These are phyloP conservation scores for Microtus oregoni DNA, from an alignment of 2,113 vertebrate species.

Conservation along the genomic window DNA sequence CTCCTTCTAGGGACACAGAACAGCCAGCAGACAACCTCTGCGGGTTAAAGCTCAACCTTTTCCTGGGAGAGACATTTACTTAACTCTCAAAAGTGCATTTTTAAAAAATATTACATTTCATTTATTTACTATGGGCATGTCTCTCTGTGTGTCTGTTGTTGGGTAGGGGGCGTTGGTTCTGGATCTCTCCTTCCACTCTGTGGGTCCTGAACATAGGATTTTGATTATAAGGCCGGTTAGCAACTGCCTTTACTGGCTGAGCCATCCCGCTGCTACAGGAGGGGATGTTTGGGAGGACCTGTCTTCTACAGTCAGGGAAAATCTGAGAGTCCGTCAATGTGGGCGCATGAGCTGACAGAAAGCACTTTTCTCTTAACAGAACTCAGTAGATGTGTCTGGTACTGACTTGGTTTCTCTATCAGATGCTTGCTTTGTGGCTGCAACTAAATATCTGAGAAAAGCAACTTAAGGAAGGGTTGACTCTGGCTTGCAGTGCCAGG, in stretches of 20 bases:
- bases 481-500: background rate
- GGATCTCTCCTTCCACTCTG: background rate
- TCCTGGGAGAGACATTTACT: background rate
- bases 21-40: background rate
- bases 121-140: background rate
- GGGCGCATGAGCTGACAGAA: background rate
- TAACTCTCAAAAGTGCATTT: background rate
- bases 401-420: background rate
- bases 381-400: background rate
- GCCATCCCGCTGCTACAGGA: background rate
- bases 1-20: background rate
- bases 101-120: background rate
- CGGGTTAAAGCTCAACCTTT: background rate
- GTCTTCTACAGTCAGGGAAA: background rate
- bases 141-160: background rate
- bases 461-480: background rate
- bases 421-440: background rate
- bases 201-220: background rate
- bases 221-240: background rate
- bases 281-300: background rate
- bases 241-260: background rate
- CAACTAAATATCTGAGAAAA: background rate
- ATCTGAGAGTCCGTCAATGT: background rate
- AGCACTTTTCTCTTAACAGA: background rate
- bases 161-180: background rate